Conservation (phyloP, 2,797 vertebrate genomes). For the Dryobates pubescens region DNA sequence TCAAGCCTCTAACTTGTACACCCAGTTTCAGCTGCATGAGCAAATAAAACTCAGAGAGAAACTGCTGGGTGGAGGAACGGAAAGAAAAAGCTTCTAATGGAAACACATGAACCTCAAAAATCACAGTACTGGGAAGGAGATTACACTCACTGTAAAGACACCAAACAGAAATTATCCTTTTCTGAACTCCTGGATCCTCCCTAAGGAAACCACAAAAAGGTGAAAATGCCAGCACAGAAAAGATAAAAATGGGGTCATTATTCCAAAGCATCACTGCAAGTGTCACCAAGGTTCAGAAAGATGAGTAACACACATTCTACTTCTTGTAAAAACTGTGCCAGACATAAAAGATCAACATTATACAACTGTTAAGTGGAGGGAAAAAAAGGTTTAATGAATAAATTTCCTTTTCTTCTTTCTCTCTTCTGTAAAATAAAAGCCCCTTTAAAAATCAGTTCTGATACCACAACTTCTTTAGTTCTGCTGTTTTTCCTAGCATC, state of each 20-base stretch:
- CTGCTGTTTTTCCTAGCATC: neutral
- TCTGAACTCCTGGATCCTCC: neutral
- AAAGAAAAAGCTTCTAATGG: conserved; percentile 2
- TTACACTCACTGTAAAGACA: neutral
- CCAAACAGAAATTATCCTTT: neutral
- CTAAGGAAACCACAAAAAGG: neutral
- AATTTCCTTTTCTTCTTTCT: neutral
- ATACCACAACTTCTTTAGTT: neutral
- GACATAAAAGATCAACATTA: neutral
- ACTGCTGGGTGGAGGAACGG: neutral
- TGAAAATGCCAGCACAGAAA: neutral
- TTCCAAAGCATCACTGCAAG: neutral
- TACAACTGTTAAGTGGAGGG: neutral
- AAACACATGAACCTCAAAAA: neutral
- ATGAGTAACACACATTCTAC: neutral
- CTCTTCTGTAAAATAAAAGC: neutral
- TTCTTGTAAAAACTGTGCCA: neutral
- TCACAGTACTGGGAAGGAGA: neutral
- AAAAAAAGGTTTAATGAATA: neutral
- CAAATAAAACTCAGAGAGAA: conserved; percentile 26
- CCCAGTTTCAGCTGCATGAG: conserved; percentile 13
- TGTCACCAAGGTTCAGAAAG: neutral
- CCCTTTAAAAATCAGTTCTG: neutral
- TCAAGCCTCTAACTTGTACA: neutral
- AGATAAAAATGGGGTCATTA: neutral